Conservation (phyloP, 2,888 invertebrate species). For the Malacosoma neustria region DNA sequence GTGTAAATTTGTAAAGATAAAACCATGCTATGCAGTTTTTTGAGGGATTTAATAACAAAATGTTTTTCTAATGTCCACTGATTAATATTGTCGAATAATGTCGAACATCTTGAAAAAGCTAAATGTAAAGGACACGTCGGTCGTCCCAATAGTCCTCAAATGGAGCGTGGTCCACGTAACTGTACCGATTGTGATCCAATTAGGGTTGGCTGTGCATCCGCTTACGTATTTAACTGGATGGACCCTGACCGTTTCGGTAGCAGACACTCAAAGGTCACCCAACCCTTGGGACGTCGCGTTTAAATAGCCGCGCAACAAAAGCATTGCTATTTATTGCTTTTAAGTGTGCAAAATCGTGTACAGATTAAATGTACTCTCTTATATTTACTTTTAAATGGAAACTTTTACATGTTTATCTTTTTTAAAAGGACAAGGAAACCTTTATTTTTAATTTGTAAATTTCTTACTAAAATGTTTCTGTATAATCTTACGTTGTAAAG, state of each 20-base stretch:
- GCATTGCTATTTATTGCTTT: constrained; percentile 6
- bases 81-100: too few species aligned
- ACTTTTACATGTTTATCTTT: not conserved
- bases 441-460: not conserved
- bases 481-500: too few species aligned
- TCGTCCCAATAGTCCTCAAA: constrained; percentile 32
- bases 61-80: too few species aligned
- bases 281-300: constrained; percentile 16
- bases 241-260: constrained; percentile 39
- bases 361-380: not conserved
- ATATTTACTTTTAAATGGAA: not conserved
- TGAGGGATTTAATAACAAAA: too few species aligned
- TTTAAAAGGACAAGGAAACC: not conserved
- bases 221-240: constrained; percentile 61
- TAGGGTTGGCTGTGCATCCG: constrained; percentile 57
- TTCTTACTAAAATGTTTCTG: too few species aligned
- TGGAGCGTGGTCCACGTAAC: constrained; percentile 45
- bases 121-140: constrained; percentile 30
- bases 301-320: constrained; percentile 19
- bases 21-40: too few species aligned
- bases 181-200: constrained; percentile 64
- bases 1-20: constrained; percentile 21
- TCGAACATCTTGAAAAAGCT: too few species aligned
- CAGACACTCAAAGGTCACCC: constrained; percentile 23
- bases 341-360: not conserved